phyloP scores from a whole-genome alignment of 2,113 vertebrate species.

The Zosterops pallidus region DNA sequence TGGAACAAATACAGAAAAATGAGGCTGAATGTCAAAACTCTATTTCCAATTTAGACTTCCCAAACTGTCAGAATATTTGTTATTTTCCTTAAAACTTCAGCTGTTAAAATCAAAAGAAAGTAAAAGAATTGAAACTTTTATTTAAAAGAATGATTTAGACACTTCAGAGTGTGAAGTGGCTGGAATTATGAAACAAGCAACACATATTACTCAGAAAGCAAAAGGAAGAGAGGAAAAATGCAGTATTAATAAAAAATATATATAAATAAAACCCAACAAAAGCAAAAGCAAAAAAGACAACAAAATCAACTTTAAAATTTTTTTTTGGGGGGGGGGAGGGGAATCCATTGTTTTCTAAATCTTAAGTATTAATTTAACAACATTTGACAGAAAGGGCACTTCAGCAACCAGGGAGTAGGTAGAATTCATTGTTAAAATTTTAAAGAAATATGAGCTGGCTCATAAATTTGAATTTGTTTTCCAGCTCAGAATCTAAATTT shows the following conservation, averaged over 20 bases:
- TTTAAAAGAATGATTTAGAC: background rate
- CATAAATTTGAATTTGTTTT: background rate
- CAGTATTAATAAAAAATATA: background rate
- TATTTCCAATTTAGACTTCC: background rate
- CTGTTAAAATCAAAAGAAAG: background rate
- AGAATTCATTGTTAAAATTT: background rate
- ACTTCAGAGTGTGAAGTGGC: background rate
- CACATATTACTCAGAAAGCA: background rate
- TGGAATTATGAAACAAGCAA: background rate
- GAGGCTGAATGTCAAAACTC: background rate
- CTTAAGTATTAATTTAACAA: background rate
- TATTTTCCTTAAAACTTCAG: background rate
- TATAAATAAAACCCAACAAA: background rate
- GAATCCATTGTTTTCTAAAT: background rate
- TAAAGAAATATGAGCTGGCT: background rate
- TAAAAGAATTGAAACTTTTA: background rate
- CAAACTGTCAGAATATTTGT: background rate
- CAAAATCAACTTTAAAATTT: background rate
- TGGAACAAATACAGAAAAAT: constrained; percentile 9
- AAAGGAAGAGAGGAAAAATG: background rate
- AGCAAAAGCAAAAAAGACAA: background rate
- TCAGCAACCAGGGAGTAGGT: background rate
- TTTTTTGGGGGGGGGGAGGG: no score
- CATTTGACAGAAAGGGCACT: background rate
- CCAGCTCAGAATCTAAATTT: background rate